Percentiles rank a stretch among this genome's conserved stretches.
phyloP scores from a whole-genome alignment of 2,888 invertebrate species.

The Eulithis testata region DNA sequence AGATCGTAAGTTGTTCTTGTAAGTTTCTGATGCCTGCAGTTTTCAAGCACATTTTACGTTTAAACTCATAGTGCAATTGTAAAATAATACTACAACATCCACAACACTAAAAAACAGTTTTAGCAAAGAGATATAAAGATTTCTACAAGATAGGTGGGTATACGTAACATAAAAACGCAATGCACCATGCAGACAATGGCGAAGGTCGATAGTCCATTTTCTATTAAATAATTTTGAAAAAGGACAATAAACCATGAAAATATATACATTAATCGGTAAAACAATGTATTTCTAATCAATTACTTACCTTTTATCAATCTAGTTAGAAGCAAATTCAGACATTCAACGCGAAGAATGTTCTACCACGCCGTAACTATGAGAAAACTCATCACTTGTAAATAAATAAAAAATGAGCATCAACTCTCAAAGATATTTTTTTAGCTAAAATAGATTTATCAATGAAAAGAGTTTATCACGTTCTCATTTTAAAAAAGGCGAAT shows the following conservation, averaged over 20 bases:
- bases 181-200: slow-evolving; percentile 85
- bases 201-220: slow-evolving; percentile 78
- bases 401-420: slow-evolving; percentile 85
- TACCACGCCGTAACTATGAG: slow-evolving; percentile 84
- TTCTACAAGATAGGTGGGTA: slow-evolving; percentile 40
- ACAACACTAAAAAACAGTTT: neutral
- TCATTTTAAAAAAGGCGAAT: slow-evolving; percentile 83
- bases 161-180: slow-evolving; percentile 68
- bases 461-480: slow-evolving; percentile 81
- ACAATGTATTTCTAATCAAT: slow-evolving; percentile 46
- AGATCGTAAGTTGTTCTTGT: too few relatives aligned
- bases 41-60: too few relatives aligned
- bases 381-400: slow-evolving; percentile 84
- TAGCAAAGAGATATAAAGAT: slow-evolving; percentile 30
- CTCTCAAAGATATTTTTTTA: slow-evolving; percentile 75
- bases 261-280: slow-evolving; percentile 17
- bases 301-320: slow-evolving; percentile 76
- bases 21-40: too few relatives aligned
- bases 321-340: slow-evolving; percentile 75
- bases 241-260: slow-evolving; percentile 25
- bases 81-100: slow-evolving; percentile 10
- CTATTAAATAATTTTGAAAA: slow-evolving; percentile 48
- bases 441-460: slow-evolving; percentile 78
- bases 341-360: slow-evolving; percentile 78
- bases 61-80: neutral